These are phyloP conservation scores for Etheostoma perlongum DNA, from an alignment of 2,797 vertebrate genomes.

Conservation along the genomic window DNA sequence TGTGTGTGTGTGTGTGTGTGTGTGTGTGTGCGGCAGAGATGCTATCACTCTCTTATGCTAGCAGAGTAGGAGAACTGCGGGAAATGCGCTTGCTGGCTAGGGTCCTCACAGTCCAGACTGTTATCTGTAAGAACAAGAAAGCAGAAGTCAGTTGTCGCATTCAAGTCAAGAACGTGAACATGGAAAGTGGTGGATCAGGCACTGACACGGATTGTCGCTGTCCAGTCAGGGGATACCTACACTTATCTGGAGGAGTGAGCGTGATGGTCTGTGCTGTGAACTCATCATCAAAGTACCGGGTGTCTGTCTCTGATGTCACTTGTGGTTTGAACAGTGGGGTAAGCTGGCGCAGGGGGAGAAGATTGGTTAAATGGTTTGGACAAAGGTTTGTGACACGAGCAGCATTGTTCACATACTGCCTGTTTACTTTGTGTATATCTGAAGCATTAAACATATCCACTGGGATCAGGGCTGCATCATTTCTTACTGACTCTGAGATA, in stretches of 20 bases:
- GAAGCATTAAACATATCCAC: background rate
- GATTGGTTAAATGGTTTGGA: background rate
- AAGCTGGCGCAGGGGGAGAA: slow-evolving; percentile 75
- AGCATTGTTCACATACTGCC: background rate
- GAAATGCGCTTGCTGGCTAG: slow-evolving; percentile 86
- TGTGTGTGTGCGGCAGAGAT: slow-evolving; percentile 35
- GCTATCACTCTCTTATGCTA: slow-evolving; percentile 80
- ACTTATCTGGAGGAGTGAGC: slow-evolving; percentile 90
- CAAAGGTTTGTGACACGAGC: no score
- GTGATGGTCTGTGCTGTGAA: slow-evolving; percentile 94
- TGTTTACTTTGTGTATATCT: background rate
- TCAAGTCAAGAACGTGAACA: background rate
- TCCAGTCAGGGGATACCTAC: slow-evolving; percentile 78
- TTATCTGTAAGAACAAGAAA: slow-evolving; percentile 78
- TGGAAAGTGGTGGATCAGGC: background rate
- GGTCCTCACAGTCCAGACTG: slow-evolving; percentile 76
- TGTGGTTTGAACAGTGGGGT: slow-evolving; percentile 91
- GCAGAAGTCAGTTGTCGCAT: slow-evolving; percentile 1
- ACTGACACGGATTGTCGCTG: background rate
- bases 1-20: slow-evolving; percentile 23
- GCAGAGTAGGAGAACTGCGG: slow-evolving; percentile 91
- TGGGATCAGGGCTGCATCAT: background rate
- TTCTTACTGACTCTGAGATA: background rate
- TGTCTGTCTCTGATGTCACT: slow-evolving; percentile 92
- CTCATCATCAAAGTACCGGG: slow-evolving; percentile 92